Evolutionary conservation across 2,113 vertebrate genomes (phyloP).

Genomic region (Zosterops hypoxanthus): DNA sequence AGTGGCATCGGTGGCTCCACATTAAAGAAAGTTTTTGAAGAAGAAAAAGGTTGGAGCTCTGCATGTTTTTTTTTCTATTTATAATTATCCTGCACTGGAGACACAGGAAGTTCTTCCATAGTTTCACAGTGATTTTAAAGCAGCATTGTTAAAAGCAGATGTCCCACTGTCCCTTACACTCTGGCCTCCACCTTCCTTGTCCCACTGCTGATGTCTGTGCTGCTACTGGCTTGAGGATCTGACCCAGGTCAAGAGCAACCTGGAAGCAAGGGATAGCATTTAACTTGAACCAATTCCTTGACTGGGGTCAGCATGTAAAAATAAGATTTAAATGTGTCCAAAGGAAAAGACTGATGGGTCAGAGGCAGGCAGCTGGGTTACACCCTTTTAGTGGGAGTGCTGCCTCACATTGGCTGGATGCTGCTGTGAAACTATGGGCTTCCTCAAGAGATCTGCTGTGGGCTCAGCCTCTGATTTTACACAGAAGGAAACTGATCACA

Average conservation of each 20-base stretch:
- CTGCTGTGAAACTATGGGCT: neutral
- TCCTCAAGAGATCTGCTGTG: neutral
- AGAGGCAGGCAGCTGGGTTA: neutral
- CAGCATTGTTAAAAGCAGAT: neutral
- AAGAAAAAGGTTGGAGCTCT: neutral
- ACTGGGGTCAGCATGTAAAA: neutral
- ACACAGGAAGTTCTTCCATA: neutral
- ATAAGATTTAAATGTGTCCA: neutral
- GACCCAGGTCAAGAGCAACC: neutral
- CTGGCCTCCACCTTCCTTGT: neutral
- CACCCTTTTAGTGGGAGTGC: neutral
- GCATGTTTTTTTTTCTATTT: neutral
- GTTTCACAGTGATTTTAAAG: neutral
- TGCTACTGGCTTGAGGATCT: neutral
- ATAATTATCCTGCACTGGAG: neutral
- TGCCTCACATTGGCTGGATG: neutral
- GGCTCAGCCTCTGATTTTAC: neutral
- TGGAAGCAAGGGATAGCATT: neutral
- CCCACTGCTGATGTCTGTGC: neutral
- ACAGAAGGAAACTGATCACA: neutral
- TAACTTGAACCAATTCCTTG: neutral
- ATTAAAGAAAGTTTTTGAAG: neutral
- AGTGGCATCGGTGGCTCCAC: neutral
- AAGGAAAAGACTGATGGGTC: neutral
- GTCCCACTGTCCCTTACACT: neutral